A percentile compares a stretch with the other conserved stretches of the same genome.
Conservation (phyloP, 2,797 vertebrate species). For the Dromococcyx pavoninus region DNA sequence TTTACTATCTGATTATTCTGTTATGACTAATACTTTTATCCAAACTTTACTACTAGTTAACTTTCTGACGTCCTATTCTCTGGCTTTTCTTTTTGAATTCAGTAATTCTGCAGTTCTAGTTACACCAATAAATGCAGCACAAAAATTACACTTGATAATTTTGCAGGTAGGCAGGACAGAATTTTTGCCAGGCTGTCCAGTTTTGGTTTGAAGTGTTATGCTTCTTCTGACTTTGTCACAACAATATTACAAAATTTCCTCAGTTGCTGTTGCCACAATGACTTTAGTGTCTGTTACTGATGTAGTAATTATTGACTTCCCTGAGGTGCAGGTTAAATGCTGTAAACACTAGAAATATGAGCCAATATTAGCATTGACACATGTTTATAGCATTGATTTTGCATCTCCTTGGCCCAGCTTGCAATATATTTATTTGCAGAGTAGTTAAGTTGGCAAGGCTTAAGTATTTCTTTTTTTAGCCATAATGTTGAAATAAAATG, state of each 20-base stretch:
- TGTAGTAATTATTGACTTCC: constrained; percentile 32
- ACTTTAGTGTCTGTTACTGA: neutral
- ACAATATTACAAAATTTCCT: neutral
- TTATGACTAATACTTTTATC: constrained; percentile 27
- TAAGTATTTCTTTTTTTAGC: neutral
- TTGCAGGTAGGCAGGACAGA: neutral
- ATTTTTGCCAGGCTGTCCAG: neutral
- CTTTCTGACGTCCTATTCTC: neutral
- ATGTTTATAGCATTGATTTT: constrained; percentile 44
- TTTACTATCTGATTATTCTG: constrained; percentile 2
- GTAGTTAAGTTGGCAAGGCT: neutral
- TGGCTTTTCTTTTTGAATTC: neutral
- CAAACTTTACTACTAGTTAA: neutral
- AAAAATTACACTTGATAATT: neutral
- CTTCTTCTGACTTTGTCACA: neutral
- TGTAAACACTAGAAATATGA: constrained; percentile 41
- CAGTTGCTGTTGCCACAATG: neutral
- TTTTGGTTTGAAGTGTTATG: neutral
- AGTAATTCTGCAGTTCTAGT: neutral
- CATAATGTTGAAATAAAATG: neutral
- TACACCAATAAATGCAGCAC: neutral
- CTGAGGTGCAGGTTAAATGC: constrained; percentile 31
- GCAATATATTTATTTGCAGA: constrained; percentile 27
- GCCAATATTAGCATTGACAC: constrained; percentile 27
- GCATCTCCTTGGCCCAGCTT: neutral